A percentile compares a stretch with the other conserved stretches of the same genome.
Evolutionary conservation across 2,113 vertebrate species (phyloP).

Genomic region (Struthio camelus): DNA sequence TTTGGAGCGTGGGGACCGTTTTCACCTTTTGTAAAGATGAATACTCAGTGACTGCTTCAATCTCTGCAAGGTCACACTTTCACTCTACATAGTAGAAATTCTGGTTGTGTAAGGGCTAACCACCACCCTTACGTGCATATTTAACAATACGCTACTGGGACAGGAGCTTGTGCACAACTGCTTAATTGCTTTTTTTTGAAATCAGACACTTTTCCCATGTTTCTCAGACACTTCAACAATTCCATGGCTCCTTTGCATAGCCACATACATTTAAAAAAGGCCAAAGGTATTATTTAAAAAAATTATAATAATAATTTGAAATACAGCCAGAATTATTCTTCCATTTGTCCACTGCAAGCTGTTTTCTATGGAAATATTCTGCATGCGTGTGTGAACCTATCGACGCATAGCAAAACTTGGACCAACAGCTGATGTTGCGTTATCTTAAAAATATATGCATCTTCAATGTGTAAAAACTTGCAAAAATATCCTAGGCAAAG

Average conservation of each 20-base stretch:
- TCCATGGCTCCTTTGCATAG: background rate
- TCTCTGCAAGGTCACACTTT: background rate
- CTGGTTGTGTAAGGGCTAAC: background rate
- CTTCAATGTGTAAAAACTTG: too few species aligned
- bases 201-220: background rate
- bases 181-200: background rate
- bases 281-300: background rate
- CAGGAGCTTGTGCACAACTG: background rate
- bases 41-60: background rate
- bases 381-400: rapidly evolving
- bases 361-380: background rate
- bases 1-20: background rate
- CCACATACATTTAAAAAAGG: background rate
- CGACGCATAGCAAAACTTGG: background rate
- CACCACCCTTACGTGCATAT: background rate
- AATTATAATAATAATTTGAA: background rate
- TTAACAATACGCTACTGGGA: background rate
- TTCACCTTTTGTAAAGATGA: rapidly evolving
- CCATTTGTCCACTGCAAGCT: background rate
- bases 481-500: background rate
- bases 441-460: too few species aligned
- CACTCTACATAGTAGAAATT: background rate
- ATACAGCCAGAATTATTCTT: background rate
- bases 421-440: background rate
- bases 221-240: background rate